Percentiles rank a stretch among this genome's conserved stretches.
Evolutionary conservation across 2,888 invertebrate genomes (phyloP).

Genomic region (Megalurothrips usitatus): DNA sequence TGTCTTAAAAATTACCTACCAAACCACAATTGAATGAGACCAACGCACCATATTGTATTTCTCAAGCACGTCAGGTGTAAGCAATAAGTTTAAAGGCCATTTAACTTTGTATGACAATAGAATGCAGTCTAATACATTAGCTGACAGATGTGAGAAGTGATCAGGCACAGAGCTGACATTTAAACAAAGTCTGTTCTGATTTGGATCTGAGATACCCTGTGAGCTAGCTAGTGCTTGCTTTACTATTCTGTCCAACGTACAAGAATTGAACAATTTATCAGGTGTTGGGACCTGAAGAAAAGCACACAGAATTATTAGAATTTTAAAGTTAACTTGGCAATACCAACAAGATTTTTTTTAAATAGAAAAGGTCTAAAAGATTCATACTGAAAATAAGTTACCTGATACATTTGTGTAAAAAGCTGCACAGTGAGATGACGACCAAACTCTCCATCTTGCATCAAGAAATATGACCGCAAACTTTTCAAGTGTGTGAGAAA

Average conservation of each 20-base stretch:
- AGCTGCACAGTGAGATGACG: background rate
- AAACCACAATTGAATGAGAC: background rate
- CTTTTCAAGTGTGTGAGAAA: background rate
- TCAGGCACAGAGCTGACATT: background rate
- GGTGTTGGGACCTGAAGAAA: background rate
- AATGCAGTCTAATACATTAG: conserved; percentile 1
- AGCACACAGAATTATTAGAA: background rate
- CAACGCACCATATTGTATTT: conserved; percentile 7
- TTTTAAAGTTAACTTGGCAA: background rate
- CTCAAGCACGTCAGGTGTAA: background rate
- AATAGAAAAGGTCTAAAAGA: background rate
- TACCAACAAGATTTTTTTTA: background rate
- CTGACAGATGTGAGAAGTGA: background rate
- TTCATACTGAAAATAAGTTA: background rate
- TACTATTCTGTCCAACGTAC: background rate
- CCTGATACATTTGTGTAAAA: conserved; percentile 12
- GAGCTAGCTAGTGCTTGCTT: background rate
- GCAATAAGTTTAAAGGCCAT: background rate
- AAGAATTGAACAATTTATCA: background rate
- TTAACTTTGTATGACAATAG: background rate
- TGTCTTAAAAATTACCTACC: background rate
- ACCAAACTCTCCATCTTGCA: conserved; percentile 19
- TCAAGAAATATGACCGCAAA: background rate
- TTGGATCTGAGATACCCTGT: background rate
- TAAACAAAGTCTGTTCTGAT: background rate